phyloP scores from a whole-genome alignment of 2,113 vertebrate genomes.

The Laticauda laticaudata region DNA sequence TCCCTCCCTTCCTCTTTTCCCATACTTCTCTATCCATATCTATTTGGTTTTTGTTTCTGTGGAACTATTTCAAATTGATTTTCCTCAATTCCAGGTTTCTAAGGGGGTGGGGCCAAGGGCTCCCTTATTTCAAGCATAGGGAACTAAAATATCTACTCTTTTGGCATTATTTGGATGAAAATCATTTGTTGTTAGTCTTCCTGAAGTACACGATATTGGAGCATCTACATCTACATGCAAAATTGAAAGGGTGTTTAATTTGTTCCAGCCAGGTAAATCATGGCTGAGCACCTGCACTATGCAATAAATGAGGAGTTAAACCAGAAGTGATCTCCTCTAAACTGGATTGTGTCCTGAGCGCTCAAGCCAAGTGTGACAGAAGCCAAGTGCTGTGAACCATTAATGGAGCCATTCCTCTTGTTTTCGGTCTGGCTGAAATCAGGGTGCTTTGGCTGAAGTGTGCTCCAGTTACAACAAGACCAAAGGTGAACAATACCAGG shows the following conservation, averaged over 20 bases:
- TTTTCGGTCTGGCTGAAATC: not conserved
- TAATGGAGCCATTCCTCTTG: not conserved
- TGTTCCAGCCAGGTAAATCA: not conserved
- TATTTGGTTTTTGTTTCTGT: not conserved
- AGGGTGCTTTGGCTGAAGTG: not conserved
- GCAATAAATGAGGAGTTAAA: not conserved
- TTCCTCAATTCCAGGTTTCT: not conserved
- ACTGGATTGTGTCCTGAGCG: not conserved
- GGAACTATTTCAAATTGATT: not conserved
- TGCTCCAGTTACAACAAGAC: not conserved
- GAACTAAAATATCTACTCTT: not conserved
- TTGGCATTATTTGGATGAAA: not conserved
- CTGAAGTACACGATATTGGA: not conserved
- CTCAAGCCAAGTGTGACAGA: not conserved
- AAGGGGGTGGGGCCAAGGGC: not conserved
- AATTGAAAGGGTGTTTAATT: not conserved
- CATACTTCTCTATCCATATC: not conserved
- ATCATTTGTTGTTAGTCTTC: not conserved
- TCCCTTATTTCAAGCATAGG: not conserved
- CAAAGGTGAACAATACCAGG: not conserved
- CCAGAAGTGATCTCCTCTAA: not conserved
- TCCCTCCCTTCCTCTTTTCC: not conserved
- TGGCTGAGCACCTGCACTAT: not conserved
- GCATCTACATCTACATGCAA: not conserved
- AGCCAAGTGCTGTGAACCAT: not conserved